These are phyloP conservation scores for Manis javanica DNA, from an alignment of 2,797 vertebrate species.

Conservation along the genomic window DNA sequence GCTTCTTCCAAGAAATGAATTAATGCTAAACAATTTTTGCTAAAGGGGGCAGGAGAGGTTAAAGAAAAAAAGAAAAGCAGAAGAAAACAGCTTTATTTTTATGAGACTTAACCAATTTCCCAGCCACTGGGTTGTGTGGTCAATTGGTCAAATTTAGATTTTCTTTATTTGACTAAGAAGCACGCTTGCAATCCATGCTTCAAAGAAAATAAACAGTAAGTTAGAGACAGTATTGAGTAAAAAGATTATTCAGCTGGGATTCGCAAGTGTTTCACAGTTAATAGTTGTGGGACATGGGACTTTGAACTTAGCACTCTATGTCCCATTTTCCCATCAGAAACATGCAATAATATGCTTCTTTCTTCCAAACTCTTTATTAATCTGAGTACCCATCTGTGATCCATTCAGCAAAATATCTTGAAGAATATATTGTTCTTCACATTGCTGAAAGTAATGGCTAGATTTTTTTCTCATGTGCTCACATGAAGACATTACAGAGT, in stretches of 20 bases:
- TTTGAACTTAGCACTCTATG: constrained; percentile 64
- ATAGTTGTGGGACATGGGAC: constrained; percentile 63
- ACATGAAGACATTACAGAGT: constrained; percentile 70
- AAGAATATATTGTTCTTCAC: not conserved
- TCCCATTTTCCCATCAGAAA: constrained; percentile 77
- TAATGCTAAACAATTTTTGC: constrained; percentile 22
- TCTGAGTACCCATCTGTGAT: not conserved
- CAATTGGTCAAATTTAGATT: constrained; percentile 54
- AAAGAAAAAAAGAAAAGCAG: constrained; percentile 7
- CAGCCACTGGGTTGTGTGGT: constrained; percentile 32
- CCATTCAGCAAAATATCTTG: constrained; percentile 46
- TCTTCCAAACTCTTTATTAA: constrained; percentile 28
- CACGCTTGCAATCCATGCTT: constrained; percentile 25
- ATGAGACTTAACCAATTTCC: constrained; percentile 48
- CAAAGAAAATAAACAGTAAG: constrained; percentile 74
- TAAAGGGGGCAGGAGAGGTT: not conserved
- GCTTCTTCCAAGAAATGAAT: constrained; percentile 55
- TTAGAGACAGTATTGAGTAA: constrained; percentile 67
- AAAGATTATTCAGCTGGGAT: constrained; percentile 73
- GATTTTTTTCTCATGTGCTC: constrained; percentile 69
- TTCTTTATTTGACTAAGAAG: constrained; percentile 67
- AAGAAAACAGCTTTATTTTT: constrained; percentile 25
- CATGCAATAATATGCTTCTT: constrained; percentile 44
- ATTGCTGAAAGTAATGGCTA: not conserved
- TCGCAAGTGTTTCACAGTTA: constrained; percentile 69